These are phyloP conservation scores for Capitulum mitella DNA, from an alignment of 2,888 invertebrate genomes.

Conservation along the genomic window DNA sequence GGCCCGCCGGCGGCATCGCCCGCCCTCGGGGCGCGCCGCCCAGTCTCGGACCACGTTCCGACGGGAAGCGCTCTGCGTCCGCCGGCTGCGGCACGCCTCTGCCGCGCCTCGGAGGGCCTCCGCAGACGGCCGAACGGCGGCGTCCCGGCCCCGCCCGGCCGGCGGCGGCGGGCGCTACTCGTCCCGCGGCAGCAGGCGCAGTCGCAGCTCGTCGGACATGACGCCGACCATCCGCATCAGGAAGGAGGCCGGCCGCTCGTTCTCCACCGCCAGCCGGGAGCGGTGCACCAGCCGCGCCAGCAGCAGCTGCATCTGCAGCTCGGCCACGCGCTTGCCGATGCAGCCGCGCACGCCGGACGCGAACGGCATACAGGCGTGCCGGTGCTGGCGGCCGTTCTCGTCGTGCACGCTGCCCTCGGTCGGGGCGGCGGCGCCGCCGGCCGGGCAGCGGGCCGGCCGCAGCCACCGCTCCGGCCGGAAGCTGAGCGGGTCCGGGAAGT, in stretches of 20 bases:
- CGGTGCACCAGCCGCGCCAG: conserved; percentile 48
- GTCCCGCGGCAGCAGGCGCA: conserved; percentile 10
- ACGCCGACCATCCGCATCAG: conserved; percentile 34
- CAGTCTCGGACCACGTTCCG: no score
- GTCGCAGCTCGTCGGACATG: conserved; percentile 31
- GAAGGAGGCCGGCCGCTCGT: conserved; percentile 28
- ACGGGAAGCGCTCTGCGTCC: no score
- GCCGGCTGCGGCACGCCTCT: no score
- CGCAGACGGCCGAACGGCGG: no score
- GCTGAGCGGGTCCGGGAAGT: conserved; percentile 59
- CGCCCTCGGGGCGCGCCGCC: no score
- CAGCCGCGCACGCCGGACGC: conserved; percentile 75
- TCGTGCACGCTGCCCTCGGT: conserved; percentile 30
- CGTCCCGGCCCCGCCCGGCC: no score
- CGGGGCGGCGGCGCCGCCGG: neutral
- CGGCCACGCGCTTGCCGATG: conserved; percentile 71
- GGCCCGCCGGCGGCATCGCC: no score
- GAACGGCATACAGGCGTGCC: conserved; percentile 70
- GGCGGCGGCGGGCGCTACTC: neutral
- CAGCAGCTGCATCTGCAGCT: conserved; percentile 62
- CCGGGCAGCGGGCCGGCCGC: conserved; percentile 41
- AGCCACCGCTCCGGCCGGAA: conserved; percentile 74
- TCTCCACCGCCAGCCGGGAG: conserved; percentile 28
- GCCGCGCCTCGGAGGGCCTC: no score
- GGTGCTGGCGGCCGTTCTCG: conserved; percentile 47